Evolutionary conservation across 2,888 invertebrate species (phyloP).

Genomic region (Aproaerema taeniolella): DNA sequence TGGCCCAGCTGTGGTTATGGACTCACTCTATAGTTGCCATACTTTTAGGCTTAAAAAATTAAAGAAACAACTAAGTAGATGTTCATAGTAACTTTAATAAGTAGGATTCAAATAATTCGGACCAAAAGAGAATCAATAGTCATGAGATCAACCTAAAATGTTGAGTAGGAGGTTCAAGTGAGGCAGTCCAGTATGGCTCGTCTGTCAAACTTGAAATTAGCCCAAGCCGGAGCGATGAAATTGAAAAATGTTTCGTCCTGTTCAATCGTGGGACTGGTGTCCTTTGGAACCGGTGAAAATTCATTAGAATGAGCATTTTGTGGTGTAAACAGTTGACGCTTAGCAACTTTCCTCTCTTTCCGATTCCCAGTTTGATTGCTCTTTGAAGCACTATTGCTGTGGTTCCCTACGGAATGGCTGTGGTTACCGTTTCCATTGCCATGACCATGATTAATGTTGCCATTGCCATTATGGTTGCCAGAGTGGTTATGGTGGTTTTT

Average conservation of each 20-base stretch:
- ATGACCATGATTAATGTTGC: slow-evolving; percentile 14
- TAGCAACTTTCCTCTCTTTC: slow-evolving; percentile 65
- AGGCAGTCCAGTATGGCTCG: slow-evolving; percentile 72
- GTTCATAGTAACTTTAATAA: slow-evolving; percentile 7
- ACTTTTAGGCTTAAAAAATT: too few relatives aligned
- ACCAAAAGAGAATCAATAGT: neutral
- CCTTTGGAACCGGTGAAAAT: slow-evolving; percentile 47
- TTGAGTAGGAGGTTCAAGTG: slow-evolving; percentile 38
- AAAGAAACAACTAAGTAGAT: neutral
- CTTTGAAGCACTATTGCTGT: slow-evolving; percentile 24
- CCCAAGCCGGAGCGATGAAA: slow-evolving; percentile 80
- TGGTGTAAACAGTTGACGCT: slow-evolving; percentile 77
- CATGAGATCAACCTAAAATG: slow-evolving; percentile 7
- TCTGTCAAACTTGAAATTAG: slow-evolving; percentile 80
- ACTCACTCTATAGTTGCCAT: too few relatives aligned
- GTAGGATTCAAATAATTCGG: slow-evolving; percentile 5
- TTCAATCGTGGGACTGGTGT: slow-evolving; percentile 32
- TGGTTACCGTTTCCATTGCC: slow-evolving; percentile 10
- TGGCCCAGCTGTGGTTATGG: too few relatives aligned
- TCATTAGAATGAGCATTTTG: slow-evolving; percentile 46
- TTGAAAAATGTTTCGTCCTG: too few relatives aligned
- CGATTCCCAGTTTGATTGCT: slow-evolving; percentile 31
- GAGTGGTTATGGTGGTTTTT: slow-evolving; percentile 33
- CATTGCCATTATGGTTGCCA: slow-evolving; percentile 9
- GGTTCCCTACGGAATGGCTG: slow-evolving; percentile 18